Base-by-base conservation (phyloP, 1,140 invertebrate genomes). In the Leptonema lineaticorne region DNA sequence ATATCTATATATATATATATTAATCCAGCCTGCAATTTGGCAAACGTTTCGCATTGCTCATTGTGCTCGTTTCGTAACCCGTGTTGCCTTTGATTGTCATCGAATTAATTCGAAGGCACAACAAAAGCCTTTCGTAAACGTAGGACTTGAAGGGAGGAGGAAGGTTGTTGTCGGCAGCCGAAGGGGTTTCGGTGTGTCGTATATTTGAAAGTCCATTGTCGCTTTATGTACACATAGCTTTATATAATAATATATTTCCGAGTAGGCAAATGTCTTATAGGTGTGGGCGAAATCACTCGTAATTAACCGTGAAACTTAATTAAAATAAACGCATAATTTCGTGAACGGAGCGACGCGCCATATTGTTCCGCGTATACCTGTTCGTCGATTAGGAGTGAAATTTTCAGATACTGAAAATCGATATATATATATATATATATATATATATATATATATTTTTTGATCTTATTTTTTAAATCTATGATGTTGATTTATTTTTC, bases 271-370 rank as follows among this genome's bases (percentile, higher is more conserved):
- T 29, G 24, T 18, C 24, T 59, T 29, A 2, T 14, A 22, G 20
- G 48, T 18, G 24, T 45, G 58, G 37, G 26, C 18, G 62, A 64
- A 64, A 64, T 64, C 62, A 46, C 41, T 64, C 62, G 24, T 50
- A 50, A 64, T 64, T 64, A 64, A 64, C 62, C 41, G 62, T 46
- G 62, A 64, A 50, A 48, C 45, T 64, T 64, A 64, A 64, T 64
- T 64, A 64, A 64, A 64, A 64, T 46, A 64, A 64, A 50, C 45
- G 45, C 62, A 64, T 50, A 64, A 64, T 41, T 64, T 27, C 24
- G n/a, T 18, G 50, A 1, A 53, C 50, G 50, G 24, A 41, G 50
- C 37, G 37, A 45, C 37, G 20, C 50, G 50, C 16, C n/a, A 11
- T 41, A 41, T 41, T 41, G 37, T 41, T 41, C 37, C n/a, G n/a